These are phyloP conservation scores for Sporophila hypoxantha DNA, from an alignment of 2,113 vertebrate genomes.

Conservation along the genomic window DNA sequence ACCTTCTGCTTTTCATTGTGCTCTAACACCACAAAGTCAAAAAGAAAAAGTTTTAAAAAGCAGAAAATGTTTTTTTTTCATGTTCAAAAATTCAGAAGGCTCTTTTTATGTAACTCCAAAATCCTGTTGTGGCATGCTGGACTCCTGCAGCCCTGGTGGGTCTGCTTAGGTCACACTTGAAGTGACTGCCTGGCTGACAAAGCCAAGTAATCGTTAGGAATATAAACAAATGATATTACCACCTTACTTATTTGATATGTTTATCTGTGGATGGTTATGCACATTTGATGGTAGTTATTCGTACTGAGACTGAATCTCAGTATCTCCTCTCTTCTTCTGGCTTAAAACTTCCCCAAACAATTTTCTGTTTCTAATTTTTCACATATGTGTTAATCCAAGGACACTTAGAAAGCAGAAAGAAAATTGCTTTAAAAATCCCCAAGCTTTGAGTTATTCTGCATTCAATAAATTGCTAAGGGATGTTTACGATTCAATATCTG, in stretches of 20 bases:
- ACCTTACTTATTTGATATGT: not conserved
- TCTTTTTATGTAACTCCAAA: not conserved
- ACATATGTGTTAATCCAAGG: not conserved
- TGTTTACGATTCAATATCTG: not conserved
- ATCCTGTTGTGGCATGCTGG: not conserved
- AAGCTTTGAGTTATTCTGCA: not conserved
- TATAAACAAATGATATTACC: not conserved
- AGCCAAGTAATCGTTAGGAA: not conserved
- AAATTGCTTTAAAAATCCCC: not conserved
- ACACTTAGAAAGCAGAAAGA: not conserved
- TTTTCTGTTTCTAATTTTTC: not conserved
- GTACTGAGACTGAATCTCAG: not conserved
- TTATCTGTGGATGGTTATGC: not conserved
- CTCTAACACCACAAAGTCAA: not conserved
- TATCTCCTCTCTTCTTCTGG: not conserved
- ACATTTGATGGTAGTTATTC: not conserved
- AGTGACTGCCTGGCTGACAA: not conserved
- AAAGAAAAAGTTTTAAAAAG: not conserved
- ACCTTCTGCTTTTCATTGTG: not conserved
- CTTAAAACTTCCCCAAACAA: not conserved
- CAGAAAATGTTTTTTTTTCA: not conserved
- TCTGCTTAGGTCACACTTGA: not conserved
- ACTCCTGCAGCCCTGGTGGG: fast-evolving
- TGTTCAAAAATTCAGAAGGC: not conserved
- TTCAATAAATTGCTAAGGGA: not conserved